phyloP scores from a whole-genome alignment of 2,888 invertebrate species.

The Ditula angustiorana region DNA sequence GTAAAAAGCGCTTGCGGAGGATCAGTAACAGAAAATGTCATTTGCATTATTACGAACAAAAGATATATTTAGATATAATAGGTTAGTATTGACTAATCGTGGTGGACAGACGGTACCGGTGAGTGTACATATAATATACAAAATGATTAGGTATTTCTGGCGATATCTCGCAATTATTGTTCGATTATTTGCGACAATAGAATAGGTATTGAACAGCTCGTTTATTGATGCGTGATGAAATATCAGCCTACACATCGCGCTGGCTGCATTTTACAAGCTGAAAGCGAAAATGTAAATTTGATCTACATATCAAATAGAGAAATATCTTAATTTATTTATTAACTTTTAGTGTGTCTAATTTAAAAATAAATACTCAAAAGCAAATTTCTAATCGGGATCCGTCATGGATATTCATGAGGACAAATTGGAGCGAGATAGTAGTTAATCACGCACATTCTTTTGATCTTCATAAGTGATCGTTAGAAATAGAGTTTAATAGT shows the following conservation, averaged over 20 bases:
- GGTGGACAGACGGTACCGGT: neutral
- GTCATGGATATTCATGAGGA: neutral
- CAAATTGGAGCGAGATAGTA: neutral
- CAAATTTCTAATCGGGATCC: neutral
- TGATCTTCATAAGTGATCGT: conserved; percentile 14
- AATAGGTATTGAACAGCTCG: neutral
- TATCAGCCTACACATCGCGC: neutral
- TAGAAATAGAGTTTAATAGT: conserved; percentile 23
- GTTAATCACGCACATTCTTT: conserved; percentile 17
- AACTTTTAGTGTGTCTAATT: neutral
- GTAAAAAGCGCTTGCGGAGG: too few relatives aligned
- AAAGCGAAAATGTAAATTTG: neutral
- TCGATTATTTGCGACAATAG: neutral
- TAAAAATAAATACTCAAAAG: neutral
- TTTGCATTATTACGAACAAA: too few relatives aligned
- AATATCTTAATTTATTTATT: neutral
- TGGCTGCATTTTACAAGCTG: conserved; percentile 1
- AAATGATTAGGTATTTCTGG: neutral
- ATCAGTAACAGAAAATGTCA: too few relatives aligned
- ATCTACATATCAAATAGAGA: neutral
- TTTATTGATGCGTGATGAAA: conserved; percentile 25
- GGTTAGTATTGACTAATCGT: neutral
- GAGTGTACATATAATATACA: neutral
- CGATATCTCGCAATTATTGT: conserved; percentile 3
- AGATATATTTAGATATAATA: too few relatives aligned